These are phyloP conservation scores for Arctocebus calabarensis DNA, from an alignment of 2,797 vertebrate species.

Conservation along the genomic window DNA sequence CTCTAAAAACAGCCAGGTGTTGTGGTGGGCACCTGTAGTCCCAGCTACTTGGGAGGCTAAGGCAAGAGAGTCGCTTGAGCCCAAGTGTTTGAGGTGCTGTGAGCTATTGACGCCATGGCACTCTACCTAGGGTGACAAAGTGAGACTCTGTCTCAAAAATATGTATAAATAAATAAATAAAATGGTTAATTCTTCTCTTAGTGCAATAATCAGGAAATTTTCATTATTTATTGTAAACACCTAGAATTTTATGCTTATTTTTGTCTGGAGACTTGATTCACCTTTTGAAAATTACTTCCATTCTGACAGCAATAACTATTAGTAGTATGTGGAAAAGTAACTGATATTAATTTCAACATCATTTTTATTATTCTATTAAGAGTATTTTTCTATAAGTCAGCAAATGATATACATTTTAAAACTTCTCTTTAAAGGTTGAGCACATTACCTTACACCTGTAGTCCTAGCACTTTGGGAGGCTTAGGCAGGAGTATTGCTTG, in stretches of 20 bases:
- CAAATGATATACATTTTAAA: neutral
- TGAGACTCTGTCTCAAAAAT: neutral
- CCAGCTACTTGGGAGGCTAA: too few relatives aligned
- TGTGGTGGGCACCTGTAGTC: too few relatives aligned
- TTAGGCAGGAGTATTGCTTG: neutral
- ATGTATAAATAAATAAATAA: neutral
- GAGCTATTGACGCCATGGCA: too few relatives aligned
- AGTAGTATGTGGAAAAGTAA: conserved; percentile 35
- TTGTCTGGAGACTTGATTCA: conserved; percentile 50
- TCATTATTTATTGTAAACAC: neutral
- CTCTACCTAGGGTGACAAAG: too few relatives aligned
- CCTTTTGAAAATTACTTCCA: conserved; percentile 52
- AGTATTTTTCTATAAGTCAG: conserved; percentile 41
- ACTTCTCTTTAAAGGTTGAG: neutral
- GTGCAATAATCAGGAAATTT: neutral
- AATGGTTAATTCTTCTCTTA: conserved; percentile 53
- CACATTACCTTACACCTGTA: neutral
- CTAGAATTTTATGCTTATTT: neutral
- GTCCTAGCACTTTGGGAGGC: neutral
- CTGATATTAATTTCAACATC: neutral
- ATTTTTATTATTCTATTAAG: conserved; percentile 48
- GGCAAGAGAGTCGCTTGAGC: too few relatives aligned
- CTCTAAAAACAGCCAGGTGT: too few relatives aligned
- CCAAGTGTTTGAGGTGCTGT: too few relatives aligned
- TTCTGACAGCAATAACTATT: conserved; percentile 48